Conservation (phyloP, 2,888 invertebrate genomes). For the Leuctra nigra region DNA sequence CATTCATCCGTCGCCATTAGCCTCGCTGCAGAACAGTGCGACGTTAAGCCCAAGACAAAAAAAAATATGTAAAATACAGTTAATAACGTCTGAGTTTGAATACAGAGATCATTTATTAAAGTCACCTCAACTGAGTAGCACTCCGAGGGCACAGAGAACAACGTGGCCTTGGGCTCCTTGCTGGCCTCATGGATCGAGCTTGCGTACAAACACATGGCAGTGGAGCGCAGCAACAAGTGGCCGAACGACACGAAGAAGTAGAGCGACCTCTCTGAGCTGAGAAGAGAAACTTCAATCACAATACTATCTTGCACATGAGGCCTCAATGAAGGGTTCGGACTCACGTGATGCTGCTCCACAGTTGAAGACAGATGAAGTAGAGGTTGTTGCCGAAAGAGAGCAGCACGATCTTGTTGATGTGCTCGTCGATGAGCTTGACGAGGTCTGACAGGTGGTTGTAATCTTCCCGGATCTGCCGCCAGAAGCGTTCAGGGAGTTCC, state of each 20-base stretch:
- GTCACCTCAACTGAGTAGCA: not conserved
- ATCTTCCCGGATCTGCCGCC: conserved; percentile 59
- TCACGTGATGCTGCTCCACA: conserved; percentile 62
- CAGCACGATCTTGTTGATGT: conserved; percentile 55
- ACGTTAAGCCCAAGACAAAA: too few species aligned
- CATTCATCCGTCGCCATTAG: too few species aligned
- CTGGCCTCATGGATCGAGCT: conserved; percentile 38
- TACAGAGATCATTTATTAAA: too few species aligned
- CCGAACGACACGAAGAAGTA: conserved; percentile 46
- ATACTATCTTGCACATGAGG: too few species aligned
- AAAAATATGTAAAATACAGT: too few species aligned
- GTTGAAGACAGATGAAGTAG: conserved; percentile 65
- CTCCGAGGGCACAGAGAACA: conserved; percentile 15
- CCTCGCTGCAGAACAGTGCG: too few species aligned
- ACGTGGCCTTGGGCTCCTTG: conserved; percentile 31
- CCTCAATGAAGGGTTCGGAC: too few species aligned
- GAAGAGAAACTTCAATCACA: too few species aligned
- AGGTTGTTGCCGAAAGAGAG: conserved; percentile 63
- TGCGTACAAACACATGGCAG: conserved; percentile 36
- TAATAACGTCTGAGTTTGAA: too few species aligned
- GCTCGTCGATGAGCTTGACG: conserved; percentile 51
- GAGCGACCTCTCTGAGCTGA: too few species aligned
- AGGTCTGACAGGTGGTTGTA: conserved; percentile 57
- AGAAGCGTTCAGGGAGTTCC: conserved; percentile 39
- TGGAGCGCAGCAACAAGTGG: conserved; percentile 30